Conservation (phyloP, 2,797 vertebrate genomes). For the Sus cebifrons region DNA sequence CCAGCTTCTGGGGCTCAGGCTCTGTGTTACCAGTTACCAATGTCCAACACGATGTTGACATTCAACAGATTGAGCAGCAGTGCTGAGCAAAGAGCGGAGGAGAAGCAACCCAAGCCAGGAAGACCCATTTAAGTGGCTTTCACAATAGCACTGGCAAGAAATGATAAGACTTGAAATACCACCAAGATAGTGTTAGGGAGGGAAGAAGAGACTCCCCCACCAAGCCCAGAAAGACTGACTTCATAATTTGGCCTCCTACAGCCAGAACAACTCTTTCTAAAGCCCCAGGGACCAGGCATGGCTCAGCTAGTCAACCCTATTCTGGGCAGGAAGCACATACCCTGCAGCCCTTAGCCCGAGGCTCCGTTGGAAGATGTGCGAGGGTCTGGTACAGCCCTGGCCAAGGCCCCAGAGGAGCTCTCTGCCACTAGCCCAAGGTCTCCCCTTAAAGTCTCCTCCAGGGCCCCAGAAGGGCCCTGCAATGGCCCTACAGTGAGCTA, state of each 20-base stretch:
- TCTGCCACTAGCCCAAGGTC: not conserved
- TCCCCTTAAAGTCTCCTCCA: not conserved
- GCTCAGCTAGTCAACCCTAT: not conserved
- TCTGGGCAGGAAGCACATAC: not conserved
- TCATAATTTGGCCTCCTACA: not conserved
- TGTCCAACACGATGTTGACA: not conserved
- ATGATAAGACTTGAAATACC: not conserved
- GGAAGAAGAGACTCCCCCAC: not conserved
- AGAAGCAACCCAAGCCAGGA: not conserved
- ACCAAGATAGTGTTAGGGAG: not conserved
- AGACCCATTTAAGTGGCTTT: not conserved
- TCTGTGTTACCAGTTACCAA: not conserved
- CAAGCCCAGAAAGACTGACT: not conserved
- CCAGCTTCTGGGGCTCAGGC: not conserved
- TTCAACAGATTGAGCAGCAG: not conserved
- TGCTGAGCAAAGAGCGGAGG: not conserved
- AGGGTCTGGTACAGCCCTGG: not conserved
- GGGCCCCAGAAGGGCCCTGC: constrained; percentile 62
- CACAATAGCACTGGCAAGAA: not conserved
- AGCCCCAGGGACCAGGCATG: not conserved
- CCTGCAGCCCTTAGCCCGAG: not conserved
- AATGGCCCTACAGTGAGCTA: not conserved
- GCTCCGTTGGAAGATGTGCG: not conserved
- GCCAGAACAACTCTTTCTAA: not conserved
- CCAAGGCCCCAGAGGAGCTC: not conserved